phyloP scores from a whole-genome alignment of 2,888 invertebrate genomes.

The Myopa testacea region DNA sequence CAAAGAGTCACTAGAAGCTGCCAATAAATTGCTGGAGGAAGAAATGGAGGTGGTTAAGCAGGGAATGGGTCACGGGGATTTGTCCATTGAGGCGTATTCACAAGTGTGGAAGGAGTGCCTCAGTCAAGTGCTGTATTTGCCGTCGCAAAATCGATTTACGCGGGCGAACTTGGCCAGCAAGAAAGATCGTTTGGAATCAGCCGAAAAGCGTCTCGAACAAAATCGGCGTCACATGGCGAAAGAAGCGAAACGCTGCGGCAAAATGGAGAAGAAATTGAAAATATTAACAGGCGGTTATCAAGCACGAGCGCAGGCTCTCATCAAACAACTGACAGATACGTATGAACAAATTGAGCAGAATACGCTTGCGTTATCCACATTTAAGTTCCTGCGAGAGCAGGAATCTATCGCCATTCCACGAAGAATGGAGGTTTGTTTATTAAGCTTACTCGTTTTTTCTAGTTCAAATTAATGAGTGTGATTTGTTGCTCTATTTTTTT shows the following conservation, averaged over 20 bases:
- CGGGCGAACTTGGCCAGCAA: conserved; percentile 94
- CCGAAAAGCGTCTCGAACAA: conserved; percentile 91
- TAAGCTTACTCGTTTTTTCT: not conserved
- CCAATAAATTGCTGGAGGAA: conserved; percentile 75
- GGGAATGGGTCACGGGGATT: conserved; percentile 96
- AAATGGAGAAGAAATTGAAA: conserved; percentile 97
- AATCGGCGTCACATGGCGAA: conserved; percentile 96
- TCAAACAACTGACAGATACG: conserved; percentile 88
- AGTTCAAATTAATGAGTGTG: not conserved
- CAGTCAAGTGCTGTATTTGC: conserved; percentile 90
- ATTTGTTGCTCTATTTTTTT: conserved; percentile 50
- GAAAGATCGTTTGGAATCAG: conserved; percentile 94
- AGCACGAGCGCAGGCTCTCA: conserved; percentile 81
- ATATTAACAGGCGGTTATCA: conserved; percentile 95
- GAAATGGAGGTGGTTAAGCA: conserved; percentile 92
- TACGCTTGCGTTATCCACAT: conserved; percentile 89
- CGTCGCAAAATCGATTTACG: conserved; percentile 92
- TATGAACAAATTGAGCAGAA: conserved; percentile 93
- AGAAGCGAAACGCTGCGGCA: conserved; percentile 96
- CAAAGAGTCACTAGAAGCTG: conserved; percentile 76
- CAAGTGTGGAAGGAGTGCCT: conserved; percentile 99
- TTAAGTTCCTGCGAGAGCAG: conserved; percentile 88
- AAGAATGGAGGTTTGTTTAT: conserved; percentile 78
- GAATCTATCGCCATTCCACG: conserved; percentile 92
- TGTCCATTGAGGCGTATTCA: conserved; percentile 89